Base-by-base conservation (phyloP, 2,888 invertebrate species). In the Apotomis turbidana region DNA sequence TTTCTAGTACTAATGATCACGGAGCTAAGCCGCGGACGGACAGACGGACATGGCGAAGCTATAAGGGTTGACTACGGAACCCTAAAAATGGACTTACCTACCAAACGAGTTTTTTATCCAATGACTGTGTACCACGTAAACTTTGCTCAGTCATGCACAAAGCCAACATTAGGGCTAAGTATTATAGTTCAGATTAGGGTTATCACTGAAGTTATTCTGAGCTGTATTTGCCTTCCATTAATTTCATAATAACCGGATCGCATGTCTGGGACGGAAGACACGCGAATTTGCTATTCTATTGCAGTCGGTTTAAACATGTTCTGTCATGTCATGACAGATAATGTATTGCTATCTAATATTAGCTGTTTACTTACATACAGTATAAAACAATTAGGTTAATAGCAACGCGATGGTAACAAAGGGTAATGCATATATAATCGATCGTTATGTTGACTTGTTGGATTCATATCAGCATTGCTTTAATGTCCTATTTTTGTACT, bases 221-320 rank as follows among this genome's bases (percentile, higher is more conserved):
- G 15, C 58, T 57, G 67, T 73, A 70, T 63, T 75, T 75, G 71
- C 60, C 9, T 74, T 74, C 71, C 68, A 74, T 74, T 76, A 74
- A 78, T 76, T 74, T 75, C 70, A 68, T 78, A 78, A 78, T 75
- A 78, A 69, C 76, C 61, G 60, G 59, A 78, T 78, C 73, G 78
- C 78, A 76, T 78, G 78, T 74, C 74, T 44, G 46, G 63, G 8
- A 8, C 27, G 60, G 60, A 9, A 60, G 60, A 70, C 78, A 76
- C 77, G 77, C 76, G 73, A 77, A 74, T 73, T 57, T 74, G 60
- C 72, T 68, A 72, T 72, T 72, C 52, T 58, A 63, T 38, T 67
- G 59, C 54, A 64, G 58, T 64, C 38, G 44, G 51, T 62, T 58
- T 44, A 54, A 70, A 52, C 70, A 58, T 36, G 12, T 54, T 55